Base-by-base conservation (phyloP, 2,113 vertebrate species). In the Daubentonia madagascariensis region DNA sequence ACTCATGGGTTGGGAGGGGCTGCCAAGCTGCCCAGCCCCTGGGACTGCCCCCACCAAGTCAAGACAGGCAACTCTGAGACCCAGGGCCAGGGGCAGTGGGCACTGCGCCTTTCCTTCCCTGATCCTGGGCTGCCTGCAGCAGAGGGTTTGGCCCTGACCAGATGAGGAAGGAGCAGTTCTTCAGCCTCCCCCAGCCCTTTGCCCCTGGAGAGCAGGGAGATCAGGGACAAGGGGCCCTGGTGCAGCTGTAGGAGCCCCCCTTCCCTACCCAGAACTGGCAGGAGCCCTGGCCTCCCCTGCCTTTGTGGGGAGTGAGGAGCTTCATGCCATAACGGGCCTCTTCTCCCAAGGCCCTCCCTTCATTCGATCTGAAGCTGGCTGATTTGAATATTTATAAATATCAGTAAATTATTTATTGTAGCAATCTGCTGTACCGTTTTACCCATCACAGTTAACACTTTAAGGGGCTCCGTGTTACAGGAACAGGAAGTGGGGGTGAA, bases 371-470 rank as follows among this genome's bases (percentile, higher is more conserved):
- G 98, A 99, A 99, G 99, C 98, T 94, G 98, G 99, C 99, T 99
- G 99, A 99, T 99, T 99, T 99, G 99, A 99, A 99, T 99, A 99
- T 99, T 99, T 99, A 99, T 99, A 99, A 99, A 99, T 99, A 99
- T 99, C 99, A 99, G 99, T 99, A 99, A 99, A 99, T 99, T 99
- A 99, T 99, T 99, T 99, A 99, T 99, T 99, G 99, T 99, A 99
- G 99, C 99, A 99, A 99, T 99, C 99, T 99, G 99, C 99, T 99
- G 99, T 99, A 99, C 99, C 98, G 98, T 99, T 99, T 99, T 98
- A 98, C 98, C 99, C 97, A 98, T 99, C 78, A 80, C 98, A 96
- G 98, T 99, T 99, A 99, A 99, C 99, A 98, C 99, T 99, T 99
- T 99, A 98, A 98, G 98, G 98, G 98, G 98, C 97, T 97, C 96